Percentiles rank a stretch among this genome's conserved stretches.
Evolutionary conservation across 2,888 invertebrate genomes (phyloP).

Genomic region (Metacarcinus magister): DNA sequence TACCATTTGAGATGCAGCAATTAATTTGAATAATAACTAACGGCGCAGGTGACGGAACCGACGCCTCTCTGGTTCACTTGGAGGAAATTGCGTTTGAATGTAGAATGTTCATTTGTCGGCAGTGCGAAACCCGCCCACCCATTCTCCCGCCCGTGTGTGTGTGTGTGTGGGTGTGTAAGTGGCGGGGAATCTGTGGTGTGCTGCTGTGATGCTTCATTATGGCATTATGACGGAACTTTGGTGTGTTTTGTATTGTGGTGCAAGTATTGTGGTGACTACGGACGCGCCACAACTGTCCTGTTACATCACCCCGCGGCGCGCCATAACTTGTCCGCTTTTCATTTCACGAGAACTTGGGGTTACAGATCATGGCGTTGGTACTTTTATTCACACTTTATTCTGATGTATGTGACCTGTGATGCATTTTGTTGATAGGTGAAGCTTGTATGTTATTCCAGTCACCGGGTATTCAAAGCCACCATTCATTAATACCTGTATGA

Average conservation of each 20-base stretch:
- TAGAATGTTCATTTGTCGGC: neutral
- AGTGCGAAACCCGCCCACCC: neutral
- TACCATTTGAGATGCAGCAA: neutral
- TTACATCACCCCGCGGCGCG: neutral
- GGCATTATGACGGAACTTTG: neutral
- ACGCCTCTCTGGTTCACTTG: neutral
- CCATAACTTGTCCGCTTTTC: neutral
- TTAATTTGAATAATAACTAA: conserved; percentile 30
- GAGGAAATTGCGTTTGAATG: conserved; percentile 31
- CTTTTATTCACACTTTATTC: neutral
- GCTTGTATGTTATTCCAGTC: neutral
- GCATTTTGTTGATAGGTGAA: neutral
- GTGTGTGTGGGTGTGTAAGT: neutral
- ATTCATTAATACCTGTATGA: neutral
- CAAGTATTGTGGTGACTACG: neutral
- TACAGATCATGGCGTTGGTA: neutral
- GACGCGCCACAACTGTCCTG: neutral
- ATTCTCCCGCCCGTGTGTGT: neutral
- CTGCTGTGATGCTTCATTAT: neutral
- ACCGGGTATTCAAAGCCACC: neutral
- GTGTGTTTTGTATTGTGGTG: neutral
- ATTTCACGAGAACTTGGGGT: neutral
- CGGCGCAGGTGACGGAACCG: neutral
- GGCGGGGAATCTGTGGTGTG: neutral
- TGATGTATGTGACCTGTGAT: neutral